phyloP scores from a whole-genome alignment of 2,888 invertebrate species.

The Notodonta ziczac region DNA sequence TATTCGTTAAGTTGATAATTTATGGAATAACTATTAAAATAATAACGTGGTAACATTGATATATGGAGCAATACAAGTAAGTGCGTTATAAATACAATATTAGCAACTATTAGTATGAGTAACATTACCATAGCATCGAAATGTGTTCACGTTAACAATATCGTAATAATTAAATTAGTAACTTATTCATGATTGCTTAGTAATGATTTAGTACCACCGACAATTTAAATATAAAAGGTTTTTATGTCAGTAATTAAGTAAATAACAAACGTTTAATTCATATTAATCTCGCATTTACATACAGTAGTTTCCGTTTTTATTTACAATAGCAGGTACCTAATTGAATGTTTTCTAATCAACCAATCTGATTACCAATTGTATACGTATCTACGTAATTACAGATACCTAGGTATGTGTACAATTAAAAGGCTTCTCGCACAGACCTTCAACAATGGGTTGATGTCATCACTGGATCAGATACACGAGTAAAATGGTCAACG shows the following conservation, averaged over 20 bases:
- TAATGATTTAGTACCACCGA: no score
- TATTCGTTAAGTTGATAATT: neutral
- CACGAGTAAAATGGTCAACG: constrained; percentile 21
- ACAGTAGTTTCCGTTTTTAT: no score
- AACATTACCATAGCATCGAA: neutral
- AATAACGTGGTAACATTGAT: neutral
- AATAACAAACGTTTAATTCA: no score
- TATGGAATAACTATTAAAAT: neutral
- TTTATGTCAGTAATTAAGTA: no score
- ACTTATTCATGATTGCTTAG: no score
- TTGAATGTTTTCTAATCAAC: neutral
- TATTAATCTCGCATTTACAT: no score
- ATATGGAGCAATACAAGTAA: neutral
- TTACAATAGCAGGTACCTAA: no score
- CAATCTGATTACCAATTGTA: neutral
- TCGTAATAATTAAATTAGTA: neutral
- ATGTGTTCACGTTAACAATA: neutral
- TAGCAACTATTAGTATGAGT: neutral
- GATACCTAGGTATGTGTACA: neutral
- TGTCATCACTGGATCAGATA: constrained; percentile 19
- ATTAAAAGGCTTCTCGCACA: constrained; percentile 4
- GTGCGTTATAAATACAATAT: neutral
- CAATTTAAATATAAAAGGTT: no score
- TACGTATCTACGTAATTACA: neutral
- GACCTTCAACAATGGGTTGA: constrained; percentile 19